Base-by-base conservation (phyloP, 1,140 invertebrate species). In the Temnothorax curvispinosus region DNA sequence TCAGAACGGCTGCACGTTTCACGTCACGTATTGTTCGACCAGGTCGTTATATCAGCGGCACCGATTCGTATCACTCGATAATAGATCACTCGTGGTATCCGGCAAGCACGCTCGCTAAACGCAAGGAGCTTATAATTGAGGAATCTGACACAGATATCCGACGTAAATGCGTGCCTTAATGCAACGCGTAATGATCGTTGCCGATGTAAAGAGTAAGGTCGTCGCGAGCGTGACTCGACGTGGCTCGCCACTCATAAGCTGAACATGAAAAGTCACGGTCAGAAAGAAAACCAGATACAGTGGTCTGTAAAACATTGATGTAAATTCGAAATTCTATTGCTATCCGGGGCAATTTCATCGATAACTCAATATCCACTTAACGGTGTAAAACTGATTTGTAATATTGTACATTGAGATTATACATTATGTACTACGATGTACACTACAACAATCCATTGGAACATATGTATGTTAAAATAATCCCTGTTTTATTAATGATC, bases 181-280 rank as follows among this genome's bases (percentile, higher is more conserved):
- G 75, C 85, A 56, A 69, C 13, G 77, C 38, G 27, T 84, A 76
- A 77, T 38, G 47, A 18, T 85, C 44, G 54, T 77, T 21, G 18
- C n/a, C 11, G 27, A 27, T 27, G 62, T 71, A 91, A 91, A 91
- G 82, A 86, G 58, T 91, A 91, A 91, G 90, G 86, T 89, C 78
- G 32, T 50, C 69, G 56, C 35, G 54, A 78, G 86, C 86, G 69
- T 91, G 90, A 64, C 71, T 87, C 65, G 52, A 78, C 52, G 67
- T 58, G 54, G 88, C 86, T 11, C 47, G 60, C 62, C 76, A 78
- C 50, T 89, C 71, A 27, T 21, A 13, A 54, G 69, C 50, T 35
- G 21, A 87, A 47, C 56, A 52, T 54, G 47, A 82, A 47, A 67
- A 75, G 58, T 52, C 75, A 65, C 1, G 60, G 71, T 44, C 54